Percentiles rank a stretch among this genome's conserved stretches.
Conservation (phyloP, 2,113 vertebrate species). For the Pseudorhombus dupliciocellatus region DNA sequence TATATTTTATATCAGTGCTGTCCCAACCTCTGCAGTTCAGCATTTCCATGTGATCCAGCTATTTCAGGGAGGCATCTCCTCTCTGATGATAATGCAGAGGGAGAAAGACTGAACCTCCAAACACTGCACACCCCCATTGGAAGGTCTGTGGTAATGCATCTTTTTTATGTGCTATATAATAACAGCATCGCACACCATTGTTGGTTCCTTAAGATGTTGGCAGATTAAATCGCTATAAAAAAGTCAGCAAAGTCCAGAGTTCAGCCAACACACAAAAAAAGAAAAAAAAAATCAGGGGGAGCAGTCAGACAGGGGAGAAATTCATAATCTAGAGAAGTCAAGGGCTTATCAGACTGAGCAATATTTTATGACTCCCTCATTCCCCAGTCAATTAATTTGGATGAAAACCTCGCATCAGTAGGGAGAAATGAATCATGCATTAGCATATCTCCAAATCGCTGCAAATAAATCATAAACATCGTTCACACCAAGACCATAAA, state of each 20-base stretch:
- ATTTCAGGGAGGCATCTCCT: constrained; percentile 4
- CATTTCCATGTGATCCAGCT: background rate
- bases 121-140: constrained; percentile 57
- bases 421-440: constrained; percentile 55
- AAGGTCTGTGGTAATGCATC: constrained; percentile 52
- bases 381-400: constrained; percentile 67
- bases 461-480: constrained; percentile 47
- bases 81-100: constrained; percentile 25
- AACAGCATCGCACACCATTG: background rate
- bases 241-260: background rate
- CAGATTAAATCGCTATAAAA: background rate
- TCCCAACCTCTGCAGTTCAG: background rate
- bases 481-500: constrained; percentile 10
- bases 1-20: background rate
- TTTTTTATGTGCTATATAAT: background rate
- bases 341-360: constrained; percentile 33
- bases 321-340: constrained; percentile 30
- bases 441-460: constrained; percentile 34
- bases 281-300: constrained; percentile 10
- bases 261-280: background rate
- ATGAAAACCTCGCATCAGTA: constrained; percentile 37
- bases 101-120: constrained; percentile 12
- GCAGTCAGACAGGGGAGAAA: constrained; percentile 7
- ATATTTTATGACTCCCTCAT: constrained; percentile 55
- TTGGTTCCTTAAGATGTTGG: background rate